Conservation (phyloP, 2,888 invertebrate species). For the Stenichneumon culpator region DNA sequence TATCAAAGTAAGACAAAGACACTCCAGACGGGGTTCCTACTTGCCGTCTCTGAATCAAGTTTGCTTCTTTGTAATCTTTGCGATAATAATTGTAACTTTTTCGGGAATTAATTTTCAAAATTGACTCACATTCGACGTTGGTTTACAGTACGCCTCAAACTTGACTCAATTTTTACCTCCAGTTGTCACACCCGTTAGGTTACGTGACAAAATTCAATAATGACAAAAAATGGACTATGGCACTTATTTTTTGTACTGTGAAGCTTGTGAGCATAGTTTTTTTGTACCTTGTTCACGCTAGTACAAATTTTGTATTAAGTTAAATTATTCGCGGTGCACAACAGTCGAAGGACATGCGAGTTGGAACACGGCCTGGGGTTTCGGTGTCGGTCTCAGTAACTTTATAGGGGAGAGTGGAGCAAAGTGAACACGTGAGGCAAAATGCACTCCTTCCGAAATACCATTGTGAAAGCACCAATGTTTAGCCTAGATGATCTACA, state of each 20-base stretch:
- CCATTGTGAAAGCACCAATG: not conserved
- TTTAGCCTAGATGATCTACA: not conserved
- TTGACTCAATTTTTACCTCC: not conserved
- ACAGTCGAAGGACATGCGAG: slow-evolving; percentile 65
- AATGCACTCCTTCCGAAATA: not conserved
- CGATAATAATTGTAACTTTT: not conserved
- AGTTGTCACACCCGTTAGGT: not conserved
- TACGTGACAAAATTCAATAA: not conserved
- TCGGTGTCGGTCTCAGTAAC: slow-evolving; percentile 29
- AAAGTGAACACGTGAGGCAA: not conserved
- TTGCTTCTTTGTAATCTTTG: not conserved
- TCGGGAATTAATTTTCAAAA: not conserved
- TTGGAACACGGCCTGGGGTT: slow-evolving; percentile 77
- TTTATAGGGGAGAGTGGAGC: slow-evolving; percentile 3
- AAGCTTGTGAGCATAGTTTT: not conserved
- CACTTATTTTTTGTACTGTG: not conserved
- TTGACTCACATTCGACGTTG: no score
- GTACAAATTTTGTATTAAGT: not conserved
- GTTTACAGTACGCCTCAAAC: not conserved
- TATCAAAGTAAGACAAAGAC: slow-evolving; percentile 23
- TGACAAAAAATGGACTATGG: not conserved
- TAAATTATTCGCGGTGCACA: slow-evolving; percentile 5
- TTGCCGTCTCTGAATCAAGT: slow-evolving; percentile 60
- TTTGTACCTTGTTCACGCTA: slow-evolving; percentile 8
- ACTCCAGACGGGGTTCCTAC: slow-evolving; percentile 74